A percentile compares a stretch with the other conserved stretches of the same genome.
Evolutionary conservation across 1,140 invertebrate species (phyloP).

Genomic region (Trachymyrmex septentrionalis): DNA sequence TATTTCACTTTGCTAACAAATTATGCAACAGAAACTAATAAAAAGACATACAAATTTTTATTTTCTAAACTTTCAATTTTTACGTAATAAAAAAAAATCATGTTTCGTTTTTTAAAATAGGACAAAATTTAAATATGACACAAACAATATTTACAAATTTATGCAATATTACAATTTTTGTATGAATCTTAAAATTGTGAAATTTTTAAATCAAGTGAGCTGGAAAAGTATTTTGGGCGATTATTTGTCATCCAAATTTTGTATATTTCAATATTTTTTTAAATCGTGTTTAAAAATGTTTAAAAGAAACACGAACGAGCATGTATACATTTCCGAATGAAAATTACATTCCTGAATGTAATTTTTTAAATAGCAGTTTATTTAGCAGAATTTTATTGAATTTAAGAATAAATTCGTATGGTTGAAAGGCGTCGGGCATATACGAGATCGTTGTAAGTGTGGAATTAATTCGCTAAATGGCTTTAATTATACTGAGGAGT

Average conservation of each 20-base stretch:
- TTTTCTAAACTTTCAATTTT: conserved; percentile 1
- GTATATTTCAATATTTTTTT: not conserved
- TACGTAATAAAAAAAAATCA: not conserved
- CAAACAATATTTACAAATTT: not conserved
- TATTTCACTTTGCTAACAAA: not conserved
- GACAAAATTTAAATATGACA: not conserved
- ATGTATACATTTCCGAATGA: not conserved
- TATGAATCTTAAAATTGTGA: not conserved
- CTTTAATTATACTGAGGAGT: conserved; percentile 46
- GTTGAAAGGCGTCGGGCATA: conserved; percentile 6
- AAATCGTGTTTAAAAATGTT: not conserved
- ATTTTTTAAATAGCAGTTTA: conserved; percentile 1
- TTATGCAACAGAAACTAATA: not conserved
- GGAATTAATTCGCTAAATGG: conserved; percentile 65
- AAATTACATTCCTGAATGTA: not conserved
- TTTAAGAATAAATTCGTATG: conserved; percentile 41
- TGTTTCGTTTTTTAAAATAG: not conserved
- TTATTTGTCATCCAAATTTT: not conserved
- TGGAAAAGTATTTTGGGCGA: not conserved
- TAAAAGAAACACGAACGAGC: not conserved
- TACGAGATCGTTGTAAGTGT: conserved; percentile 17
- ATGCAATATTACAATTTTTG: not conserved
- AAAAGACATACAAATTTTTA: not conserved
- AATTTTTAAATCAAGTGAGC: not conserved
- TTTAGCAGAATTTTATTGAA: conserved; percentile 8